Evolutionary conservation across 2,113 vertebrate genomes (phyloP), one percentile per base, ranked within the genome.

Genomic region (Hirundichthys speculiger): DNA sequence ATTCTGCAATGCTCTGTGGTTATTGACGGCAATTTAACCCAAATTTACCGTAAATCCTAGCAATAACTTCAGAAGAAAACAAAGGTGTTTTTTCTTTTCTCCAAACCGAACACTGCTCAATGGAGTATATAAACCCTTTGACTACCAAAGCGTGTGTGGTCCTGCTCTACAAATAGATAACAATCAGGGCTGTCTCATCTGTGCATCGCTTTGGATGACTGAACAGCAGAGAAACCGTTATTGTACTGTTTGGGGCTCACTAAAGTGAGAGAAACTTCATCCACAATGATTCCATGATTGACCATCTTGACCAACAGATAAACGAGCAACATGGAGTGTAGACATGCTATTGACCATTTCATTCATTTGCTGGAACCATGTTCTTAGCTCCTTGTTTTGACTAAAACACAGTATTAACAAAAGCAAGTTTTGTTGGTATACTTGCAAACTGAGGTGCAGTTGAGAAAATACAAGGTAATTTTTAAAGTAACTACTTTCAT

Each of bases 381-480:
- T 27, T 27, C 27, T 27, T 27, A 27, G 27, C 3, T 27, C 8
- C 8, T 27, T 27, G 27, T 27, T 27, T 27, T 4, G 4, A 4
- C 27, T 27, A 8, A 27, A 27, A 27, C 8, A 8, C 27, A 27
- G 4, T 27, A 8, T 27, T 4, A 27, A 27, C 8, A 8, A 27
- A 27, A 27, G 8, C 27, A 27, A 27, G 1, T 34, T 34, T 10
- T 34, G 30, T 10, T 34, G 30, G 9, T 5, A 34, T 34, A 34
- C 27, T 34, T 4, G 9, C 4, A 3, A 34, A 10, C 6, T n/a
- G 16, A 19, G 39, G 20, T 25, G 38, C 30, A 34, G 9, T 18
- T 59, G n/a, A 25, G 40, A 62, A 65, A 42, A 18, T 47, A 21
- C 8, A 20, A 42, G 19, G 22, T n/a, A n/a, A n/a, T n/a, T n/a